A percentile compares a stretch with the other conserved stretches of the same genome.
These are phyloP conservation scores for Amyelois transitella DNA, from an alignment of 1,140 invertebrate species.

Conservation along the genomic window DNA sequence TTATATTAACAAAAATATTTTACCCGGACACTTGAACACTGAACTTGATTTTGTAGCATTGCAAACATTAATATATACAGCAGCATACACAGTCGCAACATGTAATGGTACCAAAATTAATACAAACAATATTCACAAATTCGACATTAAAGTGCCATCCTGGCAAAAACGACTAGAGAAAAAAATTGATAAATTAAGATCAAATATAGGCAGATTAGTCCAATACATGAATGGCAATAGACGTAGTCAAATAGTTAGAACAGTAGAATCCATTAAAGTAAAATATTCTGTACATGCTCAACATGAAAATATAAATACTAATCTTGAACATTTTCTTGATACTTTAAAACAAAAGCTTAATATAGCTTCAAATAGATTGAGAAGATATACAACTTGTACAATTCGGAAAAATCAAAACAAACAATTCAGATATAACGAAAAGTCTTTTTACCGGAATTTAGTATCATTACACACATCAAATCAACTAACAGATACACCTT, in stretches of 20 bases:
- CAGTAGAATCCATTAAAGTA: background rate
- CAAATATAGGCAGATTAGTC: constrained; percentile 11
- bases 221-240: constrained; percentile 12
- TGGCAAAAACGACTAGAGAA: constrained; percentile 16
- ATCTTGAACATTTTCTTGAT: background rate
- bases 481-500: background rate
- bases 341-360: constrained; percentile 13
- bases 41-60: constrained; percentile 13
- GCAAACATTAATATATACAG: constrained; percentile 16
- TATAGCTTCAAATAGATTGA: background rate
- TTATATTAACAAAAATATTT: background rate
- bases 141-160: constrained; percentile 4
- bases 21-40: constrained; percentile 1
- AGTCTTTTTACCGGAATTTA: constrained; percentile 11
- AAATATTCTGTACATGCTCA: background rate
- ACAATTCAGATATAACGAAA: constrained; percentile 8
- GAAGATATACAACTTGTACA: constrained; percentile 6
- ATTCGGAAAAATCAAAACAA: constrained; percentile 7
- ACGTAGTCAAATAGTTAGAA: background rate
- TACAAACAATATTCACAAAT: background rate
- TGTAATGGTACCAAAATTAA: constrained; percentile 13
- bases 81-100: constrained; percentile 16
- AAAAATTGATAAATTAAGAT: constrained; percentile 6
- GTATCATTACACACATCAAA: background rate
- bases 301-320: background rate